phyloP scores from a whole-genome alignment of 1,140 invertebrate genomes.

The Nixonia krombeini region DNA sequence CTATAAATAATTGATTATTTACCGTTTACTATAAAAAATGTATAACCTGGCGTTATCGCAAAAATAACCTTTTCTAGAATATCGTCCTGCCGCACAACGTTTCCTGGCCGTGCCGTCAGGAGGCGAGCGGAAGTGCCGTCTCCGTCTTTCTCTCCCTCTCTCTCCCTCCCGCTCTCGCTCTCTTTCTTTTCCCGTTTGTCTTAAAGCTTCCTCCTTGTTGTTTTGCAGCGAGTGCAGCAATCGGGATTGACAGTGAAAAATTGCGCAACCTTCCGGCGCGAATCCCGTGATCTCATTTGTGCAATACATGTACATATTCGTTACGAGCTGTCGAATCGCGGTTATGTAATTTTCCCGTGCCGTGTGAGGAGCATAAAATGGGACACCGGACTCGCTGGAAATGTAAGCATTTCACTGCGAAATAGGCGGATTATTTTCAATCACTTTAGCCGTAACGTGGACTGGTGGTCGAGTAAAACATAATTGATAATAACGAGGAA shows the following conservation, averaged over 20 bases:
- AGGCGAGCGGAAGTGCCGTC: not conserved
- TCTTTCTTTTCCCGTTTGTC: not conserved
- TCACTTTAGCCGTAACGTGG: slow-evolving; percentile 4
- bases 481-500: too few species aligned
- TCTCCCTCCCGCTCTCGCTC: not conserved
- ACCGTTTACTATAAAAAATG: too few species aligned
- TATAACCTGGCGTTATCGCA: too few species aligned
- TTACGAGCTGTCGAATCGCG: slow-evolving; percentile 44
- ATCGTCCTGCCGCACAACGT: not conserved
- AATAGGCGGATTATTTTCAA: slow-evolving; percentile 34
- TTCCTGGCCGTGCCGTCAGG: not conserved
- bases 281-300: slow-evolving; percentile 41
- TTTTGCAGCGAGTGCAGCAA: not conserved
- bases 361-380: not conserved
- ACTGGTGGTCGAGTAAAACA: too few species aligned
- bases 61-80: too few species aligned
- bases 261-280: slow-evolving; percentile 28
- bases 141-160: not conserved
- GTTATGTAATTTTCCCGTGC: slow-evolving; percentile 35
- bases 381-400: slow-evolving; percentile 5
- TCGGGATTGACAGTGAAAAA: slow-evolving; percentile 46
- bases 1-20: too few species aligned
- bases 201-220: not conserved
- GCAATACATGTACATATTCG: slow-evolving; percentile 35
- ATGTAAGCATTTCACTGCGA: slow-evolving; percentile 18